phyloP scores from a whole-genome alignment of 2,113 vertebrate species.

The Falco punctatus region DNA sequence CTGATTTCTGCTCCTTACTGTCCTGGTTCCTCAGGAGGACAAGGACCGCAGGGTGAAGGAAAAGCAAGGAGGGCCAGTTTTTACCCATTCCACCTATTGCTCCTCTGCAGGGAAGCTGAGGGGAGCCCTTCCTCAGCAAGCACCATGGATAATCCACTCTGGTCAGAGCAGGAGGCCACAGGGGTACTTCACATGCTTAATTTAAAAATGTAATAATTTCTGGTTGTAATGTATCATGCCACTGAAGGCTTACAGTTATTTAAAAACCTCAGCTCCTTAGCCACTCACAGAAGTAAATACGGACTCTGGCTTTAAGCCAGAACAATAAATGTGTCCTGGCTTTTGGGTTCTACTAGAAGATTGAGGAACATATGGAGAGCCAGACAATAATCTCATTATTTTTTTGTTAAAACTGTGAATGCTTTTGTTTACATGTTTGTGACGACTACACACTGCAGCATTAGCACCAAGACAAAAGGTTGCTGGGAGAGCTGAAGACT shows the following conservation, averaged over 20 bases:
- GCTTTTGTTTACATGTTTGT: neutral
- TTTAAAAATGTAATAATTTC: slow-evolving; percentile 34
- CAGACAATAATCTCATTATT: slow-evolving; percentile 26
- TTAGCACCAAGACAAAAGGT: neutral
- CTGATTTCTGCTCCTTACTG: neutral
- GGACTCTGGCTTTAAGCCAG: slow-evolving; percentile 28
- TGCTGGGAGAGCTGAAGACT: neutral
- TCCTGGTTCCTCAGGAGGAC: neutral
- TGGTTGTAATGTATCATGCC: slow-evolving; percentile 36
- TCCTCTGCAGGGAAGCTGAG: neutral
- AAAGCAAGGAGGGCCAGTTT: neutral
- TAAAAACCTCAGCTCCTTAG: slow-evolving; percentile 29
- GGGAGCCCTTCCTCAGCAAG: neutral
- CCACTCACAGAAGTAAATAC: slow-evolving; percentile 21
- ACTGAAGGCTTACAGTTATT: slow-evolving; percentile 27
- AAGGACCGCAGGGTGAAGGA: accelerated
- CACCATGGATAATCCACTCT: neutral
- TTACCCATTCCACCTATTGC: neutral
- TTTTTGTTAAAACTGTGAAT: neutral
- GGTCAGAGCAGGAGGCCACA: slow-evolving; percentile 27
- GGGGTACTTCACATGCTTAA: slow-evolving; percentile 14
- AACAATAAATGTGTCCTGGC: neutral
- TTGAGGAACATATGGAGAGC: neutral
- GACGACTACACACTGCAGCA: neutral
- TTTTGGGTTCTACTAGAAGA: neutral